Percentiles rank a stretch among this genome's conserved stretches.
These are phyloP conservation scores for Anthoscopus minutus DNA, from an alignment of 2,113 vertebrate species.

Conservation along the genomic window DNA sequence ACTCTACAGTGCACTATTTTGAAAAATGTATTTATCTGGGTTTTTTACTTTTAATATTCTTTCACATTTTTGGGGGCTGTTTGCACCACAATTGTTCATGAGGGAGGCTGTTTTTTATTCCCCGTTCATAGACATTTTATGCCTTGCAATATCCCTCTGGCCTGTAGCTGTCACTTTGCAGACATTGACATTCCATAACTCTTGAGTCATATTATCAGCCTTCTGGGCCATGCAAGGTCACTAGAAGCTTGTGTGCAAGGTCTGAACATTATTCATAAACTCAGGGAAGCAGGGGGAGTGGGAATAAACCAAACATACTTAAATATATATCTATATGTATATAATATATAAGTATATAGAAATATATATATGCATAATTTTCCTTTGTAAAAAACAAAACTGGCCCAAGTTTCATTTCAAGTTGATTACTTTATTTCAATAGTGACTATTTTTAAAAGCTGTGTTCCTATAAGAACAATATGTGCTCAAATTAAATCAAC, in stretches of 20 bases:
- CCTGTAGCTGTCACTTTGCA: not conserved
- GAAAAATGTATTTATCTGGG: not conserved
- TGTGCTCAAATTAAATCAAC: constrained; percentile 13
- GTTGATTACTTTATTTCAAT: constrained; percentile 75
- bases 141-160: not conserved
- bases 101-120: not conserved
- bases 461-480: constrained; percentile 55
- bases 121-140: not conserved
- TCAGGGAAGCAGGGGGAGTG: fast-evolving
- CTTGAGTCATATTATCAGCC: not conserved
- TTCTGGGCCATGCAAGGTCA: not conserved
- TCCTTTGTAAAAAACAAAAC: constrained; percentile 33
- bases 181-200: not conserved
- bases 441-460: constrained; percentile 52
- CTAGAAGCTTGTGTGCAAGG: not conserved
- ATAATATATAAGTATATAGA: not conserved
- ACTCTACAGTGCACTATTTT: not conserved
- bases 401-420: constrained; percentile 38
- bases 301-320: not conserved
- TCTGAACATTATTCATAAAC: not conserved
- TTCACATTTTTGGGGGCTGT: not conserved
- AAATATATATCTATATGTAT: not conserved
- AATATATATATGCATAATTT: not conserved
- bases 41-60: not conserved
- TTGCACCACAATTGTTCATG: not conserved